A percentile compares a stretch with the other conserved stretches of the same genome.
phyloP scores from a whole-genome alignment of 2,113 vertebrate species.

The Macrotis lagotis region DNA sequence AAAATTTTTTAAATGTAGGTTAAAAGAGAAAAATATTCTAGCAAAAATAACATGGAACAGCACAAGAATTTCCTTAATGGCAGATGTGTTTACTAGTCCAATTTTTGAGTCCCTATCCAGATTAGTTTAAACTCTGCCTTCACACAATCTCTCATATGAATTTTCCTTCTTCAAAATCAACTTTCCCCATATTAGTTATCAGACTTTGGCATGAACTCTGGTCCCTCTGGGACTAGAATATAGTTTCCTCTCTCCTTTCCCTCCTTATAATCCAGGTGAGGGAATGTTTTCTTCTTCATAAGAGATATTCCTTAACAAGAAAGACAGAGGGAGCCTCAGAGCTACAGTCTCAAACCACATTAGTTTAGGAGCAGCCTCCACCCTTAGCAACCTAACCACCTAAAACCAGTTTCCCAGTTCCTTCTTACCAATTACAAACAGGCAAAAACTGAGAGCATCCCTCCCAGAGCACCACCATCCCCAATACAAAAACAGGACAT shows the following conservation, averaged over 20 bases:
- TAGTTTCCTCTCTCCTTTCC: neutral
- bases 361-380: neutral
- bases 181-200: neutral
- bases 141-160: neutral
- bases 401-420: neutral
- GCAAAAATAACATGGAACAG: neutral
- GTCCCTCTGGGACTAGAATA: neutral
- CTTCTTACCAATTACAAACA: neutral
- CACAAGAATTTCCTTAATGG: neutral
- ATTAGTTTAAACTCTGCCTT: neutral
- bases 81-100: neutral
- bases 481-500: neutral
- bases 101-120: neutral
- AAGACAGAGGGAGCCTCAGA: neutral
- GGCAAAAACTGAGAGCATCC: neutral
- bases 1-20: neutral
- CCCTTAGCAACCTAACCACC: neutral
- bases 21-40: neutral
- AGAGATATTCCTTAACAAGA: neutral
- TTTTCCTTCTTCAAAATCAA: neutral
- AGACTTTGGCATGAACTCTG: neutral
- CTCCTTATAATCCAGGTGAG: neutral
- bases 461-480: neutral
- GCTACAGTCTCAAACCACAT: neutral
- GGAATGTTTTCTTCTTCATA: neutral